Base-by-base conservation (phyloP, 2,888 invertebrate genomes). In the Diabrotica balteata region DNA sequence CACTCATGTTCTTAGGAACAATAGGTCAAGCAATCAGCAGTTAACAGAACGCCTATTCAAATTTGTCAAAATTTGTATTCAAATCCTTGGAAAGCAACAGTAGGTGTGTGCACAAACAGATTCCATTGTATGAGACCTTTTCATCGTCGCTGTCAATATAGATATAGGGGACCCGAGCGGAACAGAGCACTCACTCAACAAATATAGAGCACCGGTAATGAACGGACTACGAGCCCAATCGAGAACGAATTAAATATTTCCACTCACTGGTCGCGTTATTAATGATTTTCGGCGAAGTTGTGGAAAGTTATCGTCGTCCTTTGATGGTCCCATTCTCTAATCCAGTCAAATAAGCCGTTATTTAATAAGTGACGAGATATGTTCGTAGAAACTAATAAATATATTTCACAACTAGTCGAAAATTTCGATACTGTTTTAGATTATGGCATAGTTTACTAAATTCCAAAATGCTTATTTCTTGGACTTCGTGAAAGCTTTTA, bases 231-330 rank as follows among this genome's bases (percentile, higher is more conserved):
- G 53, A 61, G 62, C 47, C 47, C 55, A 55, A 62, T 62, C 47
- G 54, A 62, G 62, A 54, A 47, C 44, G 49, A 54, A 62, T 62
- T 62, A 62, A 62, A 62, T 62, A 62, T 62, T 62, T 62, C 62
- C 62, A 62, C 62, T 55, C 54, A 55, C 42, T 54, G 54, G 62
- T 10, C 62, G 54, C 44, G 62, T 49, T 62, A 62, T 62, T 62
- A 62, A 62, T 62, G 53, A 62, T 62, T 62, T 62, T 62, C 54
- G 54, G 62, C 10, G 55, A 54, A 62, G 46, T 47, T 62, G 46
- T 42, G 61, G 61, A 53, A 54, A 62, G 61, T 61, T 61, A 42
- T 42, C 49, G 54, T 61, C 53, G 59, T 47, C 59, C 32, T 46
- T 59, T 50, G 60, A 22, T 17, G 60, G 17, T 59, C 32, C 45